phyloP scores from a whole-genome alignment of 2,888 invertebrate species.

The Acrobasis repandana region DNA sequence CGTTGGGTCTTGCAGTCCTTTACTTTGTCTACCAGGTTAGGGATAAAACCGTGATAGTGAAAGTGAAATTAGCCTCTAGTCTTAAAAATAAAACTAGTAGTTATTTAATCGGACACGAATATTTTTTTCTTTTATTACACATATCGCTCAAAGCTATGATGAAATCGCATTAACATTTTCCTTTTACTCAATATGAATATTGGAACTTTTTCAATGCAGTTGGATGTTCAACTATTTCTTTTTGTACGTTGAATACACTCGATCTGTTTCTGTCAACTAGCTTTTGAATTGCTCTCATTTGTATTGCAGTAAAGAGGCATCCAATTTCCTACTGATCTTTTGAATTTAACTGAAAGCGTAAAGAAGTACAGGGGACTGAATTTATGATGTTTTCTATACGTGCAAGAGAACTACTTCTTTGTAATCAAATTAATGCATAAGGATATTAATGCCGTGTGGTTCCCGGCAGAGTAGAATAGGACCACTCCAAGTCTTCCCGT shows the following conservation, averaged over 20 bases:
- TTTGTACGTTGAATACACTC: conserved; percentile 2
- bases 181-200: not conserved
- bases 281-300: not conserved
- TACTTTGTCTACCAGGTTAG: too few species aligned
- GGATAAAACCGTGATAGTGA: not conserved
- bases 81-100: not conserved
- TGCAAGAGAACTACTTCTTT: too few species aligned
- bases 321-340: conserved; percentile 3
- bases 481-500: too few species aligned
- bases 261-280: conserved; percentile 16
- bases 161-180: not conserved
- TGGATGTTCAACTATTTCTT: conserved; percentile 1
- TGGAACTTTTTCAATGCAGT: not conserved
- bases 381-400: too few species aligned
- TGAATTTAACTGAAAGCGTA: not conserved
- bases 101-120: not conserved
- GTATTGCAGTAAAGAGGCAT: not conserved
- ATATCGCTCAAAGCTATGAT: conserved; percentile 1
- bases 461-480: too few species aligned
- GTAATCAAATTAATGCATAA: too few species aligned
- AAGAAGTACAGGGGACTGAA: too few species aligned
- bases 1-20: too few species aligned
- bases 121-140: not conserved
- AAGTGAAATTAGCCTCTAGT: not conserved
- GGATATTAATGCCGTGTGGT: too few species aligned